Evolutionary conservation across 2,797 vertebrate species (phyloP).

Genomic region (Ctenosaura bakeri): DNA sequence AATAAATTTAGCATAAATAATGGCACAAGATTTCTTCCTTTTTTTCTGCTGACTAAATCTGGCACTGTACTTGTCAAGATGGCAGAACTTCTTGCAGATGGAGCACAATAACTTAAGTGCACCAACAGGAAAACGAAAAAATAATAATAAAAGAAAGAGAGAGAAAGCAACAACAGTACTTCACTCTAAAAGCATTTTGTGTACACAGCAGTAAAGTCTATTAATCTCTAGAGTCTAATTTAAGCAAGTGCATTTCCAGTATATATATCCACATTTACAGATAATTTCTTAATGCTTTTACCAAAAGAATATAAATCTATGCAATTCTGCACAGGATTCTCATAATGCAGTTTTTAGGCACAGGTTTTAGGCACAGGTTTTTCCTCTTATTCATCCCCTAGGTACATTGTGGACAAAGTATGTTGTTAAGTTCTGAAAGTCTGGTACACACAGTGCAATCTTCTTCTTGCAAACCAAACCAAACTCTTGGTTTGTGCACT

Average conservation of each 20-base stretch:
- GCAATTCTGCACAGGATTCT: neutral
- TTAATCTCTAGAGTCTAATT: neutral
- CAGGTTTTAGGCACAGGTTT: too few relatives aligned
- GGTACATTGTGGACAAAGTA: neutral
- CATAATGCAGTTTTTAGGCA: too few relatives aligned
- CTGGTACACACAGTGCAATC: neutral
- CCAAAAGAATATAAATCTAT: neutral
- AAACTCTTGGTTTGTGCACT: neutral
- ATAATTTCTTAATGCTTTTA: neutral
- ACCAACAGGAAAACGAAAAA: conserved; percentile 10
- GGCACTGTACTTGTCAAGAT: conserved; percentile 6
- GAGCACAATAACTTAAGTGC: conserved; percentile 24
- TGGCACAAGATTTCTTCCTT: too few relatives aligned
- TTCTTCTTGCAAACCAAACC: neutral
- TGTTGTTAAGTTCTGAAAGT: neutral
- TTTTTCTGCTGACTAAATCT: neutral
- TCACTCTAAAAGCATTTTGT: conserved; percentile 27
- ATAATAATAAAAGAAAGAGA: neutral
- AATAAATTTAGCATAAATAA: too few relatives aligned
- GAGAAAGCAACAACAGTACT: neutral
- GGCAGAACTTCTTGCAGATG: neutral
- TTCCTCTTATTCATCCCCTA: neutral
- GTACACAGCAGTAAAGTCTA: neutral
- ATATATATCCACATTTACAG: neutral
- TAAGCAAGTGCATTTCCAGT: neutral